Evolutionary conservation across 2,797 vertebrate genomes (phyloP), one percentile per base, ranked within the genome.

Genomic region (Gymnoscopelus braueri): DNA sequence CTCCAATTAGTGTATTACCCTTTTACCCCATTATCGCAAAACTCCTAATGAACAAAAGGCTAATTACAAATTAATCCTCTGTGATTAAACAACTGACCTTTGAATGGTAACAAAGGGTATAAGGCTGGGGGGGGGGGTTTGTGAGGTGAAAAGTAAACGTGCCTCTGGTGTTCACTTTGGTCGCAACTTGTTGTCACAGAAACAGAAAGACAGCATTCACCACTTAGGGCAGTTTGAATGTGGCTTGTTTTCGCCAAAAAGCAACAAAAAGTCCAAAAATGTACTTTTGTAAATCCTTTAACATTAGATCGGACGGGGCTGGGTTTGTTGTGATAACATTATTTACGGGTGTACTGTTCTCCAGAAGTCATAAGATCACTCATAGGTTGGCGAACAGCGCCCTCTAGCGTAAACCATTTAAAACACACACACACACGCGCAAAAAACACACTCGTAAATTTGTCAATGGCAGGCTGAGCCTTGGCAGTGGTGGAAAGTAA

Each of bases 31-130:
- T 87, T 88, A 84, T 91, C 56, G 4, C 72, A 68, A 1, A 71
- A 81, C 73, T 86, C 81, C 19, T 87, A 88, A 91, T 89, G 82
- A 91, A 85, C 78, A 90, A 82, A 86, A 35, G 74, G 81, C 84
- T 87, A 88, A 89, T 91, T 88, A 87, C 79, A 84, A 89, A 87
- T 81, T 64, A 85, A 87, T 86, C 79, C 60, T 62, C 54, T 65
- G 64, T 67, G 52, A 56, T 69, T 63, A 72, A 77, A 63, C 65
- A 63, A 69, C 71, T 2, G 58, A 87, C 89, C 87, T 88, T 86
- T 66, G 7, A 83, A 75, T 62, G 72, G 56, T 69, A 75, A 73
- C n/a, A 60, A 3, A 60, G 55, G 50, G 13, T 50, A 76, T 62
- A 63, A 74, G 72, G 77, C 26, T 35, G 32, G 32, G 3, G 51